These are phyloP conservation scores for Dreissena rostriformis DNA, from an alignment of 1,140 invertebrate species.

Conservation along the genomic window DNA sequence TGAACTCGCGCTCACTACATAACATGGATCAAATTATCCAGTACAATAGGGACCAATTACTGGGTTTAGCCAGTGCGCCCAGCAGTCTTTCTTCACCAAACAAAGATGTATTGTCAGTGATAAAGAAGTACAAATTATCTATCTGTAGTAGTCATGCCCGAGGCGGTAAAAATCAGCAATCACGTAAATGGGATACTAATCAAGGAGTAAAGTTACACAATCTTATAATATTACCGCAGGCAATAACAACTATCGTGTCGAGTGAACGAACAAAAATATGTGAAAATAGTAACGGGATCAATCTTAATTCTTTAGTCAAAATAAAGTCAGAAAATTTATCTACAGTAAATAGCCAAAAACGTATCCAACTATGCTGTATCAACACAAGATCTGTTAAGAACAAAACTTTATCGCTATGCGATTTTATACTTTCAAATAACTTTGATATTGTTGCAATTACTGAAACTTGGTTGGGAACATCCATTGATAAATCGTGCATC, in stretches of 20 bases:
- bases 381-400: constrained; percentile 43
- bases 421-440: constrained; percentile 26
- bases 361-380: constrained; percentile 23
- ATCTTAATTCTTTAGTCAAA: not conserved
- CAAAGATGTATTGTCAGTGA: too few species aligned
- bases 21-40: too few species aligned
- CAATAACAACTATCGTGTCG: not conserved
- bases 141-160: too few species aligned
- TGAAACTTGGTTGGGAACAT: constrained; percentile 35
- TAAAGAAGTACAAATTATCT: too few species aligned
- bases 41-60: too few species aligned
- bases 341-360: not conserved
- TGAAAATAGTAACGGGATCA: not conserved
- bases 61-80: too few species aligned
- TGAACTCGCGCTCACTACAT: too few species aligned
- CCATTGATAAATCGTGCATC: constrained; percentile 21
- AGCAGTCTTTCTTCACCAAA: too few species aligned
- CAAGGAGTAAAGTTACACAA: constrained; percentile 12
- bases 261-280: not conserved
- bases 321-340: not conserved
- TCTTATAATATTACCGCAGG: not conserved
- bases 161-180: not conserved
- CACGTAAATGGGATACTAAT: constrained; percentile 18
- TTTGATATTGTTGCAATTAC: constrained; percentile 34
- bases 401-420: constrained; percentile 21